Conservation (phyloP, 2,888 invertebrate genomes). For the Lissocephala sabroskyi region DNA sequence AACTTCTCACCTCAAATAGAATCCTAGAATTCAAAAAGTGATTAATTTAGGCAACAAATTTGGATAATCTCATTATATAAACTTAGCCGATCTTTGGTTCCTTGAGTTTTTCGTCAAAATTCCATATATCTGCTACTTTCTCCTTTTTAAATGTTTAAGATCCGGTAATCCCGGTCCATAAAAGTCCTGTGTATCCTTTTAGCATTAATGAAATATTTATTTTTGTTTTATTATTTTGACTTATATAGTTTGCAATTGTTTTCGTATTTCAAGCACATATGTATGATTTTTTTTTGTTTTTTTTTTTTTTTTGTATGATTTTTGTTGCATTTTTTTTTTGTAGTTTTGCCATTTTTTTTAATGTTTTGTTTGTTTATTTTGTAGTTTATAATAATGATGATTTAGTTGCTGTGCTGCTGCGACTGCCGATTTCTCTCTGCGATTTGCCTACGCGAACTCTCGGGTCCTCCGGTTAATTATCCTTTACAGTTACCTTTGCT, state of each 20-base stretch:
- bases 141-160: too few species aligned
- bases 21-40: too few species aligned
- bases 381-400: slow-evolving; percentile 53
- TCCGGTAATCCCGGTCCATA: too few species aligned
- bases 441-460: slow-evolving; percentile 11
- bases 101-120: too few species aligned
- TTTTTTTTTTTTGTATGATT: slow-evolving; percentile 34
- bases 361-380: slow-evolving; percentile 31
- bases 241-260: slow-evolving; percentile 56
- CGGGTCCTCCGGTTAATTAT: slow-evolving; percentile 28
- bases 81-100: too few species aligned
- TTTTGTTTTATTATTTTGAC: slow-evolving; percentile 63
- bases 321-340: slow-evolving; percentile 36
- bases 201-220: slow-evolving; percentile 65
- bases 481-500: slow-evolving; percentile 32
- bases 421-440: slow-evolving; percentile 21
- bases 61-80: too few species aligned
- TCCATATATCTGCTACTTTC: too few species aligned
- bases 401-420: slow-evolving; percentile 54
- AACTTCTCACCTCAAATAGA: too few species aligned
- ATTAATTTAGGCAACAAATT: too few species aligned
- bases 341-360: slow-evolving; percentile 38
- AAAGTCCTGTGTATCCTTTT: too few species aligned
- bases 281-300: slow-evolving; percentile 43
- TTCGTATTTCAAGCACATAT: slow-evolving; percentile 63